Conservation (phyloP, 1,140 invertebrate species). For the Dendrolimus punctatus region DNA sequence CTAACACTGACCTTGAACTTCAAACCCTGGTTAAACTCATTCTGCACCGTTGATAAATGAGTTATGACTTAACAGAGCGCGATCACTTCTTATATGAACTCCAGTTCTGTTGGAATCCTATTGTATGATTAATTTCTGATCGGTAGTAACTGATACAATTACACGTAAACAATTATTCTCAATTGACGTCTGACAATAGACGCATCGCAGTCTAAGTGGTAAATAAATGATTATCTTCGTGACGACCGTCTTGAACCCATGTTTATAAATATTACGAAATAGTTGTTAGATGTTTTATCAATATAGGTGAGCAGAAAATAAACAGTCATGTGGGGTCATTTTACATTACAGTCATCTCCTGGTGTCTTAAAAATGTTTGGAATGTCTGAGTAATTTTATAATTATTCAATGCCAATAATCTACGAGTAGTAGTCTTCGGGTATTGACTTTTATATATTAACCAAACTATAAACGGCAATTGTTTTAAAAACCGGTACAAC, state of each 20-base stretch:
- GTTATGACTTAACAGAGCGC: slow-evolving; percentile 16
- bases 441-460: too few species aligned
- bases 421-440: too few species aligned
- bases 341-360: slow-evolving; percentile 4
- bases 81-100: slow-evolving; percentile 17
- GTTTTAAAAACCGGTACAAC: too few species aligned
- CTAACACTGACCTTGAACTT: slow-evolving; percentile 13
- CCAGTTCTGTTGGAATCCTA: slow-evolving; percentile 1
- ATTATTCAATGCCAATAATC: too few species aligned
- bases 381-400: too few species aligned
- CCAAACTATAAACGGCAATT: too few species aligned
- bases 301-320: background rate
- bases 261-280: slow-evolving; percentile 31
- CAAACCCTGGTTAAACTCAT: slow-evolving; percentile 13
- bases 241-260: slow-evolving; percentile 10
- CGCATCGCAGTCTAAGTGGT: background rate
- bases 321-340: slow-evolving; percentile 1
- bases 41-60: slow-evolving; percentile 8
- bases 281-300: slow-evolving; percentile 18
- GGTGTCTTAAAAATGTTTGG: background rate
- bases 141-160: slow-evolving; percentile 10
- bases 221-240: slow-evolving; percentile 14
- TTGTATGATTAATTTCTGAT: slow-evolving; percentile 8
- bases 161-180: too few species aligned
- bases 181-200: too few species aligned